Percentiles rank a stretch among this genome's conserved stretches.
Conservation (phyloP, 2,888 invertebrate species). For the Napeogenes inachia region DNA sequence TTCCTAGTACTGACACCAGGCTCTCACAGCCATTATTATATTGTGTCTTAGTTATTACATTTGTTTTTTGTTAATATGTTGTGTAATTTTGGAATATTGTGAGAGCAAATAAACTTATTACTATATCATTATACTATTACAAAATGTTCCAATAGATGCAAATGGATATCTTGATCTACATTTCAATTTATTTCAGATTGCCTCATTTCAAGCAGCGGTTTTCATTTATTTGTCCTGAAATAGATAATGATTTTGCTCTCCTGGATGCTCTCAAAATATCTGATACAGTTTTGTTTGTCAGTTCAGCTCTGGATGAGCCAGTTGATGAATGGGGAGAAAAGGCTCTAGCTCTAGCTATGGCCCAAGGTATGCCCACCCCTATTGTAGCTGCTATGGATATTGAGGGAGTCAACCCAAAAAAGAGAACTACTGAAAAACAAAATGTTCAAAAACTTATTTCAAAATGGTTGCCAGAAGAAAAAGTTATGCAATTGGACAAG, state of each 20-base stretch:
- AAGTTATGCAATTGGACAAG: slow-evolving; percentile 86
- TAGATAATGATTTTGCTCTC: slow-evolving; percentile 84
- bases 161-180: background rate
- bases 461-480: slow-evolving; percentile 89
- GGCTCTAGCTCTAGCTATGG: slow-evolving; percentile 85
- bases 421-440: slow-evolving; percentile 82
- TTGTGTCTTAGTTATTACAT: too few species aligned
- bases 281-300: slow-evolving; percentile 88
- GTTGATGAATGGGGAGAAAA: slow-evolving; percentile 89
- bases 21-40: too few species aligned
- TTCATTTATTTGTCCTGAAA: slow-evolving; percentile 85
- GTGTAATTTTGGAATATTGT: too few species aligned
- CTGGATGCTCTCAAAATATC: slow-evolving; percentile 92
- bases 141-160: background rate
- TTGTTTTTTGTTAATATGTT: too few species aligned
- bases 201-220: slow-evolving; percentile 94
- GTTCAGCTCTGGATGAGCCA: slow-evolving; percentile 84
- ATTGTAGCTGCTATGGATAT: slow-evolving; percentile 85
- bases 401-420: slow-evolving; percentile 84
- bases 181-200: slow-evolving; percentile 73
- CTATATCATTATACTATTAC: too few species aligned
- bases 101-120: too few species aligned
- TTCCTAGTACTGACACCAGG: too few species aligned
- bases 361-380: slow-evolving; percentile 89
- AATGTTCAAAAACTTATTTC: slow-evolving; percentile 80